phyloP scores from a whole-genome alignment of 2,888 invertebrate genomes.

The Drosophila koepferae region DNA sequence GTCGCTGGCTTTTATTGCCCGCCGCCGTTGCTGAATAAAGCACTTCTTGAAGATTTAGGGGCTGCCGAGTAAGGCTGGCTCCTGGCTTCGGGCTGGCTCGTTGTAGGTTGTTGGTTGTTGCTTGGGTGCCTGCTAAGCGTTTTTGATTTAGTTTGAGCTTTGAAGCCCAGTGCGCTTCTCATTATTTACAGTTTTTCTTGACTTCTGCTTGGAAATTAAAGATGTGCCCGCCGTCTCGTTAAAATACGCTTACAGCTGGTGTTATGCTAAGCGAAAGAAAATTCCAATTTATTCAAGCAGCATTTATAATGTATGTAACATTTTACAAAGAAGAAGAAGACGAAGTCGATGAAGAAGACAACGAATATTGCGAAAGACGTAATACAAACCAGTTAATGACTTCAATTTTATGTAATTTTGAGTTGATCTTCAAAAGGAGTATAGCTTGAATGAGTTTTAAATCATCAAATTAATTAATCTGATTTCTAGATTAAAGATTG shows the following conservation, averaged over 20 bases:
- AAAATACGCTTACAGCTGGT: slow-evolving; percentile 5
- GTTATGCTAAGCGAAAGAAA: slow-evolving; percentile 1
- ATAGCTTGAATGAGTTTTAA: not conserved
- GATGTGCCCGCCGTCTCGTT: slow-evolving; percentile 14
- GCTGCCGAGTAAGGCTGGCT: not conserved
- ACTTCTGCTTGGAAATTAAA: slow-evolving; percentile 33
- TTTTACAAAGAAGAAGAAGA: not conserved
- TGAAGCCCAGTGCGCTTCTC: slow-evolving; percentile 50
- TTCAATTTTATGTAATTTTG: not conserved
- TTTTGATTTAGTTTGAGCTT: slow-evolving; percentile 77
- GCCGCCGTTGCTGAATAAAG: slow-evolving; percentile 7
- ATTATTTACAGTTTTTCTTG: slow-evolving; percentile 54
- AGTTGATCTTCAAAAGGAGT: not conserved
- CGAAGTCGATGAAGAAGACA: not conserved
- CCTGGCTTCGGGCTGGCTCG: too few species aligned
- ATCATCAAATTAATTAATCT: too few species aligned
- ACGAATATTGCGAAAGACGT: not conserved
- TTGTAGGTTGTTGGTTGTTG: not conserved
- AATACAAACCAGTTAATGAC: too few species aligned
- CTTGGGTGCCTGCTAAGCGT: slow-evolving; percentile 38
- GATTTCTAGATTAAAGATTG: too few species aligned
- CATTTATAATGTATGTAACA: not conserved
- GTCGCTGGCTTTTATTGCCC: slow-evolving; percentile 53
- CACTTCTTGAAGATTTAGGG: slow-evolving; percentile 37
- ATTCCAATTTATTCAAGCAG: not conserved